Conservation (phyloP, 92 coral and sea anemone species). For the Epizoanthus ramosus region DNA sequence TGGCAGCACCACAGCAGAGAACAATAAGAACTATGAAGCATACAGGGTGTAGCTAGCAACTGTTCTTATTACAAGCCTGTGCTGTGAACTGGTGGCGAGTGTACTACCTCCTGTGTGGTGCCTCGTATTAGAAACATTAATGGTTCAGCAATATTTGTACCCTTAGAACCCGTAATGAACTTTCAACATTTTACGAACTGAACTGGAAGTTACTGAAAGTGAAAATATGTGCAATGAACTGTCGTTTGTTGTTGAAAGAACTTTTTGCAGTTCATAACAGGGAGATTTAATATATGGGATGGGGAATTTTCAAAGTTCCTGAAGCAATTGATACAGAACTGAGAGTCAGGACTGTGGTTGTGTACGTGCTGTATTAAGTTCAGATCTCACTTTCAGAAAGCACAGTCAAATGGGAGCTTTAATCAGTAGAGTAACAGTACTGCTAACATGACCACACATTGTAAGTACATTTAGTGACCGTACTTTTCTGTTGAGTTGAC, state of each 20-base stretch:
- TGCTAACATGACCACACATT: too few species aligned
- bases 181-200: slow-evolving; percentile 35
- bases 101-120: background rate
- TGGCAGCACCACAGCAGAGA: slow-evolving; percentile 43
- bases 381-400: too few species aligned
- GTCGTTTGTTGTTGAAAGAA: background rate
- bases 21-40: slow-evolving; percentile 31
- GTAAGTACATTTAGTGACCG: too few species aligned
- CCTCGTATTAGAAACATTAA: background rate
- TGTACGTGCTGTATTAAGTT: too few species aligned
- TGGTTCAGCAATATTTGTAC: background rate
- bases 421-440: too few species aligned
- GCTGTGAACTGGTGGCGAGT: slow-evolving; percentile 38
- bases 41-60: slow-evolving; percentile 30
- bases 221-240: background rate
- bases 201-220: slow-evolving; percentile 8
- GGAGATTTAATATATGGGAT: background rate
- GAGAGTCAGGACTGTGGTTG: too few species aligned
- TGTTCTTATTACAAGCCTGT: slow-evolving; percentile 32
- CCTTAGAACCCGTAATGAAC: background rate
- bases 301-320: too few species aligned
- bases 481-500: too few species aligned
- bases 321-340: too few species aligned
- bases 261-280: background rate
- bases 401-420: too few species aligned